Conservation (phyloP, 2,888 invertebrate species). For the Acleris cristana region DNA sequence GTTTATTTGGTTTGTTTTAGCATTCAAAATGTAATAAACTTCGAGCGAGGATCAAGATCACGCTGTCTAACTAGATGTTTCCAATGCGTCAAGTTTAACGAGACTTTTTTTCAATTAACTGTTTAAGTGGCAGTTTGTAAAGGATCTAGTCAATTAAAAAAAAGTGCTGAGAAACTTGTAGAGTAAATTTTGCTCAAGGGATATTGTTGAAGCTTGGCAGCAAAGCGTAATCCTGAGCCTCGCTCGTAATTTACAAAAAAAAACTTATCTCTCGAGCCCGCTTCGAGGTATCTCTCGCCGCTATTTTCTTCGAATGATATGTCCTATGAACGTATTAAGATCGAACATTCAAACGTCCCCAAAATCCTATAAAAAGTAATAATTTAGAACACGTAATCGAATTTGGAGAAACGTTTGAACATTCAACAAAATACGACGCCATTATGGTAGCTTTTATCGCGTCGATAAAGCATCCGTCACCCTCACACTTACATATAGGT, state of each 20-base stretch:
- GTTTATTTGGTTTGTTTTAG: conserved; percentile 37
- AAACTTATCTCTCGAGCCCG: conserved; percentile 12
- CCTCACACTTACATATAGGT: too few species aligned
- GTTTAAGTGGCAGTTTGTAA: conserved; percentile 14
- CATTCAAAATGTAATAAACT: conserved; percentile 24
- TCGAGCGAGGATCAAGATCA: conserved; percentile 29
- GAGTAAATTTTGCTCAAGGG: conserved; percentile 13
- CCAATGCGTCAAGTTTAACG: conserved; percentile 19
- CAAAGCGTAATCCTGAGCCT: conserved; percentile 27
- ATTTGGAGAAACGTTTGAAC: conserved; percentile 43
- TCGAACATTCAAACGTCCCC: conserved; percentile 46
- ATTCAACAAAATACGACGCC: conserved; percentile 46
- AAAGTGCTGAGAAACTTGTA: conserved; percentile 21
- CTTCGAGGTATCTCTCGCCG: conserved; percentile 15
- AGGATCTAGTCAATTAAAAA: conserved; percentile 21
- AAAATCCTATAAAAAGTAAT: conserved; percentile 42
- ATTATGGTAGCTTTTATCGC: background rate
- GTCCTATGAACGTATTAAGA: conserved; percentile 58
- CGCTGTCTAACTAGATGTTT: conserved; percentile 9
- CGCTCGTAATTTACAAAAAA: conserved; percentile 30
- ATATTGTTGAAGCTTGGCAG: conserved; percentile 8
- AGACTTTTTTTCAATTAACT: conserved; percentile 27
- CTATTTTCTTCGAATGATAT: conserved; percentile 53
- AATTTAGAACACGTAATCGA: conserved; percentile 36
- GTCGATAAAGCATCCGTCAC: too few species aligned